phyloP scores from a whole-genome alignment of 2,888 invertebrate genomes.

The Drosophila rubida region DNA sequence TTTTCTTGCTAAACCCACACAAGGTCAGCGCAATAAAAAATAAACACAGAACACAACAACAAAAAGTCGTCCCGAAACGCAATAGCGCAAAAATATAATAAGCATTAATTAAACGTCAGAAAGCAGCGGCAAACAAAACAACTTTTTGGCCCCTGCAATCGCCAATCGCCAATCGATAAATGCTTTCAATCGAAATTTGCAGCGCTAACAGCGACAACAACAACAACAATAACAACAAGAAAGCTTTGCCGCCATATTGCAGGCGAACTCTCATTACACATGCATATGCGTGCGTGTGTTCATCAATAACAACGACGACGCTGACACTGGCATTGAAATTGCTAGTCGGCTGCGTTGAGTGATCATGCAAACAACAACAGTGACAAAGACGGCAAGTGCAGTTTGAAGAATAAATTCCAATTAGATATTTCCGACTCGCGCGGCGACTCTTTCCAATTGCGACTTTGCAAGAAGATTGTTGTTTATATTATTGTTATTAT shows the following conservation, averaged over 20 bases:
- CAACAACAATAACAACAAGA: no score
- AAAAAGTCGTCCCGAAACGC: slow-evolving; percentile 41
- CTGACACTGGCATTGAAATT: slow-evolving; percentile 76
- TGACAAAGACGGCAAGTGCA: slow-evolving; percentile 38
- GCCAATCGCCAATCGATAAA: neutral
- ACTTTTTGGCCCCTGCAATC: neutral
- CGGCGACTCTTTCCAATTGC: slow-evolving; percentile 27
- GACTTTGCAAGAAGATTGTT: slow-evolving; percentile 48
- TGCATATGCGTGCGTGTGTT: slow-evolving; percentile 9
- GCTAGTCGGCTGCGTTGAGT: slow-evolving; percentile 16
- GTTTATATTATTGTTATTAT: slow-evolving; percentile 44
- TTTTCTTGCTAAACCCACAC: slow-evolving; percentile 36
- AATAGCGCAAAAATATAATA: slow-evolving; percentile 46
- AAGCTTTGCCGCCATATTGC: neutral
- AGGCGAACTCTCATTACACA: neutral
- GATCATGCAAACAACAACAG: slow-evolving; percentile 30
- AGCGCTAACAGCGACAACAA: slow-evolving; percentile 1
- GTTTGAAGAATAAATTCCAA: slow-evolving; percentile 47
- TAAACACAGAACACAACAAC: neutral
- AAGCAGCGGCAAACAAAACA: slow-evolving; percentile 25
- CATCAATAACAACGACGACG: slow-evolving; percentile 54
- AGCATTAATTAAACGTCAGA: slow-evolving; percentile 45
- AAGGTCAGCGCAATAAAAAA: slow-evolving; percentile 54
- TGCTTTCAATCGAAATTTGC: neutral
- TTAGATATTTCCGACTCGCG: slow-evolving; percentile 51